These are phyloP conservation scores for Gadopsis bispinosus DNA, from an alignment of 2,797 vertebrate species.

Conservation along the genomic window DNA sequence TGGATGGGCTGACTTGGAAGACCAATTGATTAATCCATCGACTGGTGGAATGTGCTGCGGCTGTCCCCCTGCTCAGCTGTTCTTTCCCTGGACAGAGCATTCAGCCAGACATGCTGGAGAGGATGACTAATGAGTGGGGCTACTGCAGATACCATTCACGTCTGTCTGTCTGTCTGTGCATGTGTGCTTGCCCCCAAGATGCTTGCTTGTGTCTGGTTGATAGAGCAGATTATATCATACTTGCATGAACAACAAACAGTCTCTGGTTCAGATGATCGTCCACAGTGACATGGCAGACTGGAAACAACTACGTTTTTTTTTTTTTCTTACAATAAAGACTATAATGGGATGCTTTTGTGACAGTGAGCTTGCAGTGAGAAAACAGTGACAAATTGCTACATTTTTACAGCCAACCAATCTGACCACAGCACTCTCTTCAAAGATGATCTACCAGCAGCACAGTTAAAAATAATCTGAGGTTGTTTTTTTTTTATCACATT, in stretches of 20 bases:
- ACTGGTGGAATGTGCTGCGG: constrained; percentile 79
- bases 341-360: constrained; percentile 17
- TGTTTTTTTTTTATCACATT: constrained; percentile 28
- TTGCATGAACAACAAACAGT: constrained; percentile 25
- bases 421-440: constrained; percentile 28
- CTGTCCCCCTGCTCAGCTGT: constrained; percentile 76
- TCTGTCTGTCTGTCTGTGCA: constrained; percentile 52
- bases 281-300: constrained; percentile 1
- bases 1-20: constrained; percentile 79
- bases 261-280: constrained; percentile 30
- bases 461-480: constrained; percentile 10
- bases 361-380: constrained; percentile 28
- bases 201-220: constrained; percentile 42
- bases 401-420: constrained; percentile 31
- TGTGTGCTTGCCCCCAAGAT: constrained; percentile 41
- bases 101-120: constrained; percentile 72
- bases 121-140: constrained; percentile 77
- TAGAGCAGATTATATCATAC: constrained; percentile 43
- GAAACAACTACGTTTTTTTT: constrained; percentile 14
- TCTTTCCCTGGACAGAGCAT: constrained; percentile 73
- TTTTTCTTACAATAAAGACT: constrained; percentile 1
- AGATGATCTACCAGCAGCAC: constrained; percentile 19
- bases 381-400: constrained; percentile 40
- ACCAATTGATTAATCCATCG: constrained; percentile 85
- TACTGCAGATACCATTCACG: constrained; percentile 56